A percentile compares a stretch with the other conserved stretches of the same genome.
phyloP scores from a whole-genome alignment of 2,888 invertebrate species.

The Drosophila affinis region DNA sequence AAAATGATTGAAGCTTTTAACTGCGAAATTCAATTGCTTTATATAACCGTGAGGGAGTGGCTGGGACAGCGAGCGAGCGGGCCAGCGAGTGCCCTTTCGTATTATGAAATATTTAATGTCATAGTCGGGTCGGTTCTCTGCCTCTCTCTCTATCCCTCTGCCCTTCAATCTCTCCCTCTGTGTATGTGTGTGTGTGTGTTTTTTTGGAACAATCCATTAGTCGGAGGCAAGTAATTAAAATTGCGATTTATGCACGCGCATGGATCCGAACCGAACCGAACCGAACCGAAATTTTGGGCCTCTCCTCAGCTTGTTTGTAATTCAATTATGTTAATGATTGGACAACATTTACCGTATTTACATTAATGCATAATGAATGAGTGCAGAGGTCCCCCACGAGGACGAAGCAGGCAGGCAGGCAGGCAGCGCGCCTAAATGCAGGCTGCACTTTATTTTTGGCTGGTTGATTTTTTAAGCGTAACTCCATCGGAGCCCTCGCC shows the following conservation, averaged over 20 bases:
- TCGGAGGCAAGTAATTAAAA: constrained; percentile 74
- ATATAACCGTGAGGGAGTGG: constrained; percentile 41
- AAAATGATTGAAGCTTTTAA: constrained; percentile 80
- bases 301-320: constrained; percentile 79
- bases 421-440: constrained; percentile 57
- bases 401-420: not conserved
- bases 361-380: constrained; percentile 83
- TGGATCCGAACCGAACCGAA: constrained; percentile 43
- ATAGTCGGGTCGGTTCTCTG: constrained; percentile 24
- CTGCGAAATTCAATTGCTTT: constrained; percentile 76
- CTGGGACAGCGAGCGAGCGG: not conserved
- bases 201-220: constrained; percentile 71
- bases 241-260: constrained; percentile 75
- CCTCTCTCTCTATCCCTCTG: not conserved
- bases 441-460: constrained; percentile 62
- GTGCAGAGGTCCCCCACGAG: constrained; percentile 37
- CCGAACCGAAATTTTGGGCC: constrained; percentile 44
- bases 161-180: not conserved
- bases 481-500: constrained; percentile 21
- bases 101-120: constrained; percentile 63
- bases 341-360: constrained; percentile 83
- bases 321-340: constrained; percentile 84
- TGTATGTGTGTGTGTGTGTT: constrained; percentile 6
- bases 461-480: constrained; percentile 63
- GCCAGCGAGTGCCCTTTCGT: not conserved